Percentiles rank a stretch among this genome's conserved stretches.
phyloP scores from a whole-genome alignment of 64 coral and sea anemone species.

The Acropora tenuis region DNA sequence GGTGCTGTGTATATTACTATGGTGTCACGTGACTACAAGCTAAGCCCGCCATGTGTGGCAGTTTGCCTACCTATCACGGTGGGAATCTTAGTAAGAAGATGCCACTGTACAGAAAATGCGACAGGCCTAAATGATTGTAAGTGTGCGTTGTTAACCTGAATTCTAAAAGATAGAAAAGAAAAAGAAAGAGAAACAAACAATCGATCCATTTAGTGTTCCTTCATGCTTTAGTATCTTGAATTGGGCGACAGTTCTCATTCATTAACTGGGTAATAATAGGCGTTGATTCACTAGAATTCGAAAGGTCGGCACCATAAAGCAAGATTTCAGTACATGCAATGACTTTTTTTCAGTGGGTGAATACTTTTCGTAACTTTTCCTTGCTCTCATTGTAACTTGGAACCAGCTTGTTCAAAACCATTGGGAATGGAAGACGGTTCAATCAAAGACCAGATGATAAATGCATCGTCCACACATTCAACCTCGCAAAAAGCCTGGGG shows the following conservation, averaged over 20 bases:
- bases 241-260: too few relatives aligned
- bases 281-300: too few relatives aligned
- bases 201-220: too few relatives aligned
- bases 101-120: slow-evolving; percentile 12
- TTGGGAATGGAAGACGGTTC: slow-evolving; percentile 70
- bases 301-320: too few relatives aligned
- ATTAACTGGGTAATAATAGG: too few relatives aligned
- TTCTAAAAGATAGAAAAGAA: neutral
- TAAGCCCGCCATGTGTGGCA: slow-evolving; percentile 46
- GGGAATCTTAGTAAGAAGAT: slow-evolving; percentile 30
- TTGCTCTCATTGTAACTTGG: neutral
- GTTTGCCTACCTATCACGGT: slow-evolving; percentile 40
- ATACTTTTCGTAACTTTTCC: neutral
- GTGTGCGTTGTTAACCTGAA: neutral
- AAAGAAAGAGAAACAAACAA: neutral
- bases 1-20: slow-evolving; percentile 56
- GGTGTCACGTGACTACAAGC: slow-evolving; percentile 60
- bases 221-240: too few relatives aligned
- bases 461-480: slow-evolving; percentile 24
- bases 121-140: slow-evolving; percentile 52
- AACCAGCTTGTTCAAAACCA: slow-evolving; percentile 58
- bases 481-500: neutral
- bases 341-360: neutral
- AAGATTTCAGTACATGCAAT: neutral
- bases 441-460: slow-evolving; percentile 23